Percentiles rank a stretch among this genome's conserved stretches.
Evolutionary conservation across 2,113 vertebrate genomes (phyloP).

Genomic region (Aythya baeri): DNA sequence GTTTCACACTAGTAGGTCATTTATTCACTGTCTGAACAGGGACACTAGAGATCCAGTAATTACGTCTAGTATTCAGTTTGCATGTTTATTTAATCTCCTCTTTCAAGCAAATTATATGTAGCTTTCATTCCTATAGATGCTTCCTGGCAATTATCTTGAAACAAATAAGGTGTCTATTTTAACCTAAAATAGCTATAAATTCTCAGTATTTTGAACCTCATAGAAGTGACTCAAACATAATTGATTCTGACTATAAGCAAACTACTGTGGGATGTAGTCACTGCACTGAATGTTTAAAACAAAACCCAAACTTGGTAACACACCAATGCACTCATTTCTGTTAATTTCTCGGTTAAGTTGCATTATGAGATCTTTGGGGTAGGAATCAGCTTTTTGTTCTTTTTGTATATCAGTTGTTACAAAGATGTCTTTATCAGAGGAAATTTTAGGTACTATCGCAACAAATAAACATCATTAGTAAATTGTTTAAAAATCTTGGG

Average conservation of each 20-base stretch:
- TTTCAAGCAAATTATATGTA: not conserved
- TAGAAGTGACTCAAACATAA: not conserved
- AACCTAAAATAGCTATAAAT: not conserved
- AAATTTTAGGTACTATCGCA: not conserved
- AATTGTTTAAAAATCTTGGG: not conserved
- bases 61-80: not conserved
- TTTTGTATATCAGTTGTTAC: not conserved
- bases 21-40: not conserved
- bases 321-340: not conserved
- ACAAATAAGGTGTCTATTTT: not conserved
- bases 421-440: not conserved
- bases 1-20: not conserved
- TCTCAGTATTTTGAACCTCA: not conserved
- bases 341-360: not conserved
- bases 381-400: not conserved
- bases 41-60: not conserved
- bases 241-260: slow-evolving; percentile 11
- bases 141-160: not conserved
- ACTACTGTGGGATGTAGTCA: not conserved
- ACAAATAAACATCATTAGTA: not conserved
- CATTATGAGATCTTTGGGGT: not conserved
- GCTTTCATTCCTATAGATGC: not conserved
- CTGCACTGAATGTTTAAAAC: not conserved
- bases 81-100: not conserved
- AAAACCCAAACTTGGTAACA: not conserved